These are phyloP conservation scores for Drosophila sechellia DNA, from an alignment of 1,140 invertebrate genomes.

Conservation along the genomic window DNA sequence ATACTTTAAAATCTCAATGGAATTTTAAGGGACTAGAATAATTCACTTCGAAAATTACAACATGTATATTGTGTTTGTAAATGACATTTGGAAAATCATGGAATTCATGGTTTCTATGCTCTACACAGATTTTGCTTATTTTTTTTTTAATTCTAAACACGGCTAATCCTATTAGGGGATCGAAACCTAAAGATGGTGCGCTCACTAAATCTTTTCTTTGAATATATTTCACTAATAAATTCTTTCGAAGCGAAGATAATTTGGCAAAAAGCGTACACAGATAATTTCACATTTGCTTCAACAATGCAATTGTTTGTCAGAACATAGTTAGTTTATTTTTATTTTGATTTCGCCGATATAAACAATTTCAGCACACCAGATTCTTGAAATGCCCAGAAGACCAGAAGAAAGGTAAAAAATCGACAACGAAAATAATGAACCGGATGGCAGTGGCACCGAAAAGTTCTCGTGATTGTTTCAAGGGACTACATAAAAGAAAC, in stretches of 20 bases:
- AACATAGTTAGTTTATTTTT: constrained; percentile 73
- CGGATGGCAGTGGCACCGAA: constrained; percentile 67
- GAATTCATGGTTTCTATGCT: background rate
- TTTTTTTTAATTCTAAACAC: no score
- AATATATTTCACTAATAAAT: constrained; percentile 68
- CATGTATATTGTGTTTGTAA: no score
- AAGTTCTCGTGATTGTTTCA: constrained; percentile 34
- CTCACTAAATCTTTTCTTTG: constrained; percentile 40
- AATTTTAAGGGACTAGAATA: background rate
- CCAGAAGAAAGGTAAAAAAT: constrained; percentile 28
- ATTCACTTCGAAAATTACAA: no score
- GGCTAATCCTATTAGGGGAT: background rate
- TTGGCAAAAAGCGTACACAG: constrained; percentile 1
- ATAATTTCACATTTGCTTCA: constrained; percentile 18
- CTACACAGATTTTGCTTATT: no score
- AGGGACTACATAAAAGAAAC: constrained; percentile 66
- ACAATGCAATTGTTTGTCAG: constrained; percentile 71
- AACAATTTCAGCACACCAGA: constrained; percentile 57
- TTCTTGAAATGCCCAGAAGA: constrained; percentile 48
- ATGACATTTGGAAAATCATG: background rate
- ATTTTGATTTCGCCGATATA: constrained; percentile 71
- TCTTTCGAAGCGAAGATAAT: constrained; percentile 21
- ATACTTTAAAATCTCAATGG: background rate
- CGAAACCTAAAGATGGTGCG: constrained; percentile 1
- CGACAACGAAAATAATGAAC: constrained; percentile 43